phyloP scores from a whole-genome alignment of 1,140 invertebrate genomes.

The Sycophaga agraensis region DNA sequence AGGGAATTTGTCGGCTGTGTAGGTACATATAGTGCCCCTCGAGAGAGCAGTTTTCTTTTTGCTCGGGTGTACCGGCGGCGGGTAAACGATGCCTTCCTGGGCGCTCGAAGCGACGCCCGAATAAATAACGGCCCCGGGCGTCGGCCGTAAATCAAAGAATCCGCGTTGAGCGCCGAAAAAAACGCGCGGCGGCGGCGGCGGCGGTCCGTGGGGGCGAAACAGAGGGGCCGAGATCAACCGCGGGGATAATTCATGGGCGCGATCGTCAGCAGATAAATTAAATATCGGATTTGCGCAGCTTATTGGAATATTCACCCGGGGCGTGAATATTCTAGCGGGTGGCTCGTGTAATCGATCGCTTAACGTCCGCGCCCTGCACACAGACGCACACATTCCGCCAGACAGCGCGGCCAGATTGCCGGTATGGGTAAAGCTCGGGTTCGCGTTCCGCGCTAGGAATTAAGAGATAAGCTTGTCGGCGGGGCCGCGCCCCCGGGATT shows the following conservation, averaged over 20 bases:
- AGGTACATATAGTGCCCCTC: too few species aligned
- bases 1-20: too few species aligned
- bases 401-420: constrained; percentile 19
- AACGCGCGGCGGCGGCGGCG: background rate
- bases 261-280: background rate
- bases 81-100: too few species aligned
- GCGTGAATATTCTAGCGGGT: background rate
- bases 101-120: too few species aligned
- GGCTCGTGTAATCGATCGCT: constrained; percentile 4
- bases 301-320: background rate
- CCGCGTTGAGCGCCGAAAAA: too few species aligned
- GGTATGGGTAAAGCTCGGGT: constrained; percentile 27
- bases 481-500: too few species aligned
- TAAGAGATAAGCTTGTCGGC: constrained; percentile 13
- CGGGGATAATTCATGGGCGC: background rate
- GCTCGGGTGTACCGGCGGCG: too few species aligned
- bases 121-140: too few species aligned
- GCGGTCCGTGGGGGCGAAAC: background rate
- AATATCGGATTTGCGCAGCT: background rate
- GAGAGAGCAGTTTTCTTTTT: too few species aligned
- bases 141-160: too few species aligned
- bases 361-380: too few species aligned
- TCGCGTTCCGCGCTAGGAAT: constrained; percentile 1
- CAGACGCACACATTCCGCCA: constrained; percentile 20
- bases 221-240: too few species aligned